Evolutionary conservation across 2,797 vertebrate species (phyloP), one percentile per base, ranked within the genome.

Genomic region (Typhlichthys eigenmanni): DNA sequence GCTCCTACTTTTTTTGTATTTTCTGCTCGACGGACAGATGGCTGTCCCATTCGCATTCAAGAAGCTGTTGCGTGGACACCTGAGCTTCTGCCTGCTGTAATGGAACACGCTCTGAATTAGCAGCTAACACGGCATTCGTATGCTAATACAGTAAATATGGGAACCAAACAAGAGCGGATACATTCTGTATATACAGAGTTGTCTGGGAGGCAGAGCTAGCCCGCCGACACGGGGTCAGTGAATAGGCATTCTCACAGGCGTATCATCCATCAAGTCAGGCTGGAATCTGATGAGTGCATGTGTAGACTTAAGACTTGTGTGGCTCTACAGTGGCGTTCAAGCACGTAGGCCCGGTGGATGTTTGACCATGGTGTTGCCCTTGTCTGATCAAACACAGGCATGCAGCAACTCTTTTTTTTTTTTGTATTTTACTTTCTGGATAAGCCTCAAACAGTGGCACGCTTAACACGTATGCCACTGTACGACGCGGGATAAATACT

Each of bases 231-330:
- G 52, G 80, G 87, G 85, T 87, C 86, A 87, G 69, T 63, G 73
- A 66, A 76, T 71, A 69, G 74, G 71, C 68, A 55, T 62, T 76
- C 64, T 46, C 13, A 49, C 68, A 78, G 72, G 75, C 76, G 58
- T 74, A 74, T 78, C 84, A 91, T 88, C 83, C 80, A 88, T 90
- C 87, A 86, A 76, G 53, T 69, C 80, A 67, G 76, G 63, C 69
- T 64, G 71, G 58, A 63, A 85, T 80, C 81, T 87, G 82, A 86
- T 75, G 74, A 84, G 74, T 78, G 75, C 70, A 88, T 76, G 81
- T 83, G 80, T 72, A 70, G 77, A 79, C 71, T 29, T 80, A 67
- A 70, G 68, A 78, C 58, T 69, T 79, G 71, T 56, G 62, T 75
- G 81, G 80, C 79, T 79, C 63, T 60, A 55, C 73, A 64, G 55